These are phyloP conservation scores for Autographa gamma DNA, from an alignment of 2,888 invertebrate species.

Conservation along the genomic window DNA sequence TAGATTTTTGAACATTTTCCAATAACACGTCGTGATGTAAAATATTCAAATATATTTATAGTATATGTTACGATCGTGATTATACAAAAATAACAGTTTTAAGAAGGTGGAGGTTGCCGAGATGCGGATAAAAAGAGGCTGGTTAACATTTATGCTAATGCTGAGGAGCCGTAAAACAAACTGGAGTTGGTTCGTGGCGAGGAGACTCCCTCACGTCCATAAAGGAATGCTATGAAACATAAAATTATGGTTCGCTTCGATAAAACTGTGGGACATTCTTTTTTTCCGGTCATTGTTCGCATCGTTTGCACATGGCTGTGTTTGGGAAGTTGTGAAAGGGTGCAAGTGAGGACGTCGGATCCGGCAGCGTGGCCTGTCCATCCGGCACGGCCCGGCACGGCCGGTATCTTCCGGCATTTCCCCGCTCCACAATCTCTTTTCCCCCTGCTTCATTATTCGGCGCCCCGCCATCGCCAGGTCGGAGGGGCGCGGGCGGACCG, in stretches of 20 bases:
- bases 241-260: conserved; percentile 49
- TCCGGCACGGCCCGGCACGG: conserved; percentile 75
- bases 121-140: conserved; percentile 31
- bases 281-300: conserved; percentile 48
- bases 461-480: conserved; percentile 77
- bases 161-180: conserved; percentile 51
- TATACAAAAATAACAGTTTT: conserved; percentile 39
- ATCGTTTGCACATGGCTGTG: conserved; percentile 62
- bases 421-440: conserved; percentile 69
- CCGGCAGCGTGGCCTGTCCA: conserved; percentile 69
- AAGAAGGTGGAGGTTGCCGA: conserved; percentile 9
- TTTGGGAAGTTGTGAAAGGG: conserved; percentile 63
- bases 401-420: conserved; percentile 76
- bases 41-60: conserved; percentile 32
- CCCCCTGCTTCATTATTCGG: conserved; percentile 80
- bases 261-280: conserved; percentile 45
- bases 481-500: conserved; percentile 78
- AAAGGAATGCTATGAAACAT: conserved; percentile 56
- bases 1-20: conserved; percentile 42
- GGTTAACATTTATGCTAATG: conserved; percentile 55
- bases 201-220: conserved; percentile 35
- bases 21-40: conserved; percentile 28
- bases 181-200: conserved; percentile 31
- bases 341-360: conserved; percentile 62
- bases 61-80: conserved; percentile 38